Percentiles rank a stretch among this genome's conserved stretches.
Conservation (phyloP, 2,113 vertebrate genomes). For the Xenopus laevis region DNA sequence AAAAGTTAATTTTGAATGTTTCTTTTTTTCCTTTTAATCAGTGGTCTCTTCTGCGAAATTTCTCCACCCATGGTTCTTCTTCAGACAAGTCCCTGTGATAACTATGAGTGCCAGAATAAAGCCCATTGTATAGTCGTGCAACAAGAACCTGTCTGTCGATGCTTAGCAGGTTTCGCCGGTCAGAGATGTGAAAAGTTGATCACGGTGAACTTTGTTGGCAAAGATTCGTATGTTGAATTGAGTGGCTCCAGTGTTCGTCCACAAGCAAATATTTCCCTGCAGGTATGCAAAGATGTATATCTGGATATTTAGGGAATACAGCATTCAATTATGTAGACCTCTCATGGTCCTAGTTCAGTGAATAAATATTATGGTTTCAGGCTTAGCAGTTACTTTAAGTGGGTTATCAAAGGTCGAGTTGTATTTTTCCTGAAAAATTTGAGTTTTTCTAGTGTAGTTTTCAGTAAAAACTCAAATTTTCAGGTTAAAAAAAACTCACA, state of each 20-base stretch:
- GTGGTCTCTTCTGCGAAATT: constrained; percentile 89
- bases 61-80: constrained; percentile 94
- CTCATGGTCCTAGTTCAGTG: too few relatives aligned
- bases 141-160: constrained; percentile 88
- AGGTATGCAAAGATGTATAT: constrained; percentile 63
- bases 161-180: constrained; percentile 85
- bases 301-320: too few relatives aligned
- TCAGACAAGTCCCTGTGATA: constrained; percentile 94
- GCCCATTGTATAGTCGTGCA: constrained; percentile 84
- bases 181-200: constrained; percentile 89
- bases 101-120: constrained; percentile 89
- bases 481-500: too few relatives aligned
- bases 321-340: too few relatives aligned
- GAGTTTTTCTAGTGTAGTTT: too few relatives aligned
- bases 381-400: too few relatives aligned
- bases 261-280: constrained; percentile 91
- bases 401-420: too few relatives aligned
- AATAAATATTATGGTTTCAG: too few relatives aligned
- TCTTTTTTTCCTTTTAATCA: constrained; percentile 47
- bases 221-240: constrained; percentile 86
- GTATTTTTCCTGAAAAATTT: too few relatives aligned
- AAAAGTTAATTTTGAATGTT: too few relatives aligned
- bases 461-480: too few relatives aligned
- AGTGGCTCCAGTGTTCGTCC: constrained; percentile 78
- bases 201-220: constrained; percentile 91